Base-by-base conservation (phyloP, 2,888 invertebrate genomes). In the Ptilodon capucinus region DNA sequence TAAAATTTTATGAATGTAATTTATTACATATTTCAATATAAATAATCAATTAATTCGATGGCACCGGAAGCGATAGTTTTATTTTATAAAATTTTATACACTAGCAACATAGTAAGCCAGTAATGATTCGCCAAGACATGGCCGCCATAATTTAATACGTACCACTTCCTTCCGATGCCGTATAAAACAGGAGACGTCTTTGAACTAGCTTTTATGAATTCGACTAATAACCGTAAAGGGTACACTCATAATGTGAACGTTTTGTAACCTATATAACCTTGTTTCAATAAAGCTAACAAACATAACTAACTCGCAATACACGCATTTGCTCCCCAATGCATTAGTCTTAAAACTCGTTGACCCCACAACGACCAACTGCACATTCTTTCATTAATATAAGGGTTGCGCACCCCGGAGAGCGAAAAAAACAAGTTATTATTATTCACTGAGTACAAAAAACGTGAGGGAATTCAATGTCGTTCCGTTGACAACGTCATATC, bases 101-200 rank as follows among this genome's bases (percentile, higher is more conserved):
- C 60, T 61, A 48, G 51, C 64, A 51, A 57, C 58, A 54, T 60
- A 61, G 61, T 73, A 71, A 52, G 51, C 76, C 80, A 76, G 76
- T 83, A 84, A 81, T 84, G 83, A 84, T 84, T 86, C 78, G 82
- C 81, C 70, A 73, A 81, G 82, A 76, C 80, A 73, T 69, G 71
- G 64, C 54, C 67, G 73, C 75, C 76, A 81, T 81, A 81, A 80
- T 75, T 80, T 79, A 81, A 82, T 81, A 80, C 80, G 69, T 57
- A 80, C 88, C 83, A 81, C 89, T 88, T 91, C 90, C 90, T 91
- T 91, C 90, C 90, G 90, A 91, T 85, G 71, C 90, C 89, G 71
- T 90, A 90, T 78, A 84, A 81, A 61, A 58, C 54, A 56, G 66
- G 64, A 60, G 62, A 58, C 32, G 43, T 51, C 55, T 53, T 51